phyloP scores from a whole-genome alignment of 2,797 vertebrate species.

The Myotis vivesi region DNA sequence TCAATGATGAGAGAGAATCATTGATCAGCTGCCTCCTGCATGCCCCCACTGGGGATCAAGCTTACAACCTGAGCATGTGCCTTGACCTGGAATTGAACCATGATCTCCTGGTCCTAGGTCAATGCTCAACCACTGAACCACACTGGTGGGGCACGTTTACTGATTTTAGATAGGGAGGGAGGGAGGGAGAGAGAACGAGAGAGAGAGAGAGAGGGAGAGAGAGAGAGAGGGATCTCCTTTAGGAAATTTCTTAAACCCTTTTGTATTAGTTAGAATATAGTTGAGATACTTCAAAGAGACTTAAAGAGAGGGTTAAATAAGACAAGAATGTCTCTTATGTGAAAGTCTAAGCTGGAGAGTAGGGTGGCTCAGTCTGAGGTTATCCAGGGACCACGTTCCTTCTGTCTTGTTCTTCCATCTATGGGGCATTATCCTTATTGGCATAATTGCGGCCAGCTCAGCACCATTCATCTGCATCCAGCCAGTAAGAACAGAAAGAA shows the following conservation, averaged over 20 bases:
- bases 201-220: too few relatives aligned
- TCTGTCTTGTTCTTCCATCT: background rate
- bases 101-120: too few relatives aligned
- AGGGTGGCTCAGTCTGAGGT: background rate
- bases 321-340: background rate
- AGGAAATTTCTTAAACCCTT: too few relatives aligned
- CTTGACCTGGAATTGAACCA: background rate
- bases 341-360: background rate
- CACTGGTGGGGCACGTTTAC: background rate
- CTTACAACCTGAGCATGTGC: background rate
- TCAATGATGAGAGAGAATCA: background rate
- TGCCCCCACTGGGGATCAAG: background rate
- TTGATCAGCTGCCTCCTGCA: background rate
- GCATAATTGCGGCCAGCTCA: background rate
- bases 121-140: background rate
- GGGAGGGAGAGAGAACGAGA: too few relatives aligned
- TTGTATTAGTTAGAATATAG: background rate
- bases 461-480: background rate
- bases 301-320: background rate
- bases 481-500: background rate
- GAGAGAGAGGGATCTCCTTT: too few relatives aligned
- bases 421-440: background rate
- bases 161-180: too few relatives aligned
- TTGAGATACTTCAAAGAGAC: background rate
- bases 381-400: background rate